These are phyloP conservation scores for Cantharis nigra DNA, from an alignment of 2,888 invertebrate genomes.

Conservation along the genomic window DNA sequence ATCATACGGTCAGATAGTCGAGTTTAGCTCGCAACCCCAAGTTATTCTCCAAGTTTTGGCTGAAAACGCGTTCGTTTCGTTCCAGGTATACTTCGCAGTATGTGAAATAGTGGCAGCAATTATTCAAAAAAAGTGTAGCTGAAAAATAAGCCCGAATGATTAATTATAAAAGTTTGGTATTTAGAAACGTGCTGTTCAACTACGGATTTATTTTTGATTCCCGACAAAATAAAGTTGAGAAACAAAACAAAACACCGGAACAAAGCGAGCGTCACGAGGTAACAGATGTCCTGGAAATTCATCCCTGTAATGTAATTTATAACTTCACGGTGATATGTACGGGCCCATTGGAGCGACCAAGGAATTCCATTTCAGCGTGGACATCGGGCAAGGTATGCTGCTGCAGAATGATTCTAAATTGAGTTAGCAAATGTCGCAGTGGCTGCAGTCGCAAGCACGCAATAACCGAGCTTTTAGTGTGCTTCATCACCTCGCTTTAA, in stretches of 20 bases:
- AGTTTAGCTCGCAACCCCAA: constrained; percentile 29
- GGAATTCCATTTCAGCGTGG: constrained; percentile 46
- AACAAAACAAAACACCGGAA: constrained; percentile 33
- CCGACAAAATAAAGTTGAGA: constrained; percentile 32
- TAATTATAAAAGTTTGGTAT: constrained; percentile 33
- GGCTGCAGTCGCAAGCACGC: constrained; percentile 48
- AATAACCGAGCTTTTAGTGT: constrained; percentile 47
- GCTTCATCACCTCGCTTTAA: constrained; percentile 54
- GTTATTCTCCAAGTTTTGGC: constrained; percentile 24
- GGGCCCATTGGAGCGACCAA: constrained; percentile 36
- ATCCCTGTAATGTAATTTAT: constrained; percentile 44
- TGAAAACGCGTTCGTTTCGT: constrained; percentile 15
- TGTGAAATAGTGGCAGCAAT: constrained; percentile 17
- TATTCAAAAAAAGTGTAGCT: constrained; percentile 29
- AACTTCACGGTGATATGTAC: constrained; percentile 40
- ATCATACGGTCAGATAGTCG: constrained; percentile 47
- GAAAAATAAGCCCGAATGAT: constrained; percentile 31
- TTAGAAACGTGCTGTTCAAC: constrained; percentile 29
- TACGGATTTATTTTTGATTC: constrained; percentile 33
- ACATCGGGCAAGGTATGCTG: constrained; percentile 44
- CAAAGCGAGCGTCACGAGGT: constrained; percentile 36
- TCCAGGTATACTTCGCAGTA: constrained; percentile 1
- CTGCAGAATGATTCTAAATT: constrained; percentile 48
- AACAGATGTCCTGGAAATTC: constrained; percentile 43
- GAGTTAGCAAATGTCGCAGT: constrained; percentile 53